Base-by-base conservation (phyloP, 2,113 vertebrate genomes). In the Bolborhynchus lineola region DNA sequence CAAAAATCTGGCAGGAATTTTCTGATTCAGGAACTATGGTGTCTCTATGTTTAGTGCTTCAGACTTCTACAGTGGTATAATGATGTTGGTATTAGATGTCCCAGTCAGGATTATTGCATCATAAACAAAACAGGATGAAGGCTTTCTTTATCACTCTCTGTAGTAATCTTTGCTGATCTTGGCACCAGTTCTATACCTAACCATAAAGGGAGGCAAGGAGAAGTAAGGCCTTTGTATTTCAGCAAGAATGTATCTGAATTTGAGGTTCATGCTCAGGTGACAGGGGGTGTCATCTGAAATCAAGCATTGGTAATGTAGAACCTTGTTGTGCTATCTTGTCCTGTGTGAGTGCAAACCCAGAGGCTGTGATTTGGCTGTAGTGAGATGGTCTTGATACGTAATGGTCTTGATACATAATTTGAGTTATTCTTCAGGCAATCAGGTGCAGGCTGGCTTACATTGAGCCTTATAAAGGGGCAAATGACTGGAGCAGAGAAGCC, bases 381-480 rank as follows among this genome's bases (percentile, higher is more conserved):
- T 59, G 59, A 72, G n/a, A 16, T 35, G 26, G 8, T 74, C 14
- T 62, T 55, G 41, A 5, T 71, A 31, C 21, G 11, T 68, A 86
- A 75, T 92, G 20, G 13, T 88, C n/a, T n/a, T 17, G 10, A 29
- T 82, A 77, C 21, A n/a, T 96, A 70, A 82, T 96, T 83, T 95
- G 59, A 53, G 35, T 84, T 94, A 44, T 31, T 85, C 62, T 81
- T 91, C 42, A 99, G 99, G 99, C 99, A 25, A 96, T 99, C 82
- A 97, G 96, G 86, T 99, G 99, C 97, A 98, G 97, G 79, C 97
- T 99, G 96, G 98, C 98, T 55, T 97, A 97, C 72, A 97, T 99
- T 92, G 92, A 97, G 93, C 98, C 99, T 85, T 92, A 78, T 50
- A 89, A 98, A 76, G 96, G 70, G 62, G 95, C 94, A 93, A 53